A percentile compares a stretch with the other conserved stretches of the same genome.
Conservation (phyloP, 2,888 invertebrate genomes). For the Cepaea hortensis region DNA sequence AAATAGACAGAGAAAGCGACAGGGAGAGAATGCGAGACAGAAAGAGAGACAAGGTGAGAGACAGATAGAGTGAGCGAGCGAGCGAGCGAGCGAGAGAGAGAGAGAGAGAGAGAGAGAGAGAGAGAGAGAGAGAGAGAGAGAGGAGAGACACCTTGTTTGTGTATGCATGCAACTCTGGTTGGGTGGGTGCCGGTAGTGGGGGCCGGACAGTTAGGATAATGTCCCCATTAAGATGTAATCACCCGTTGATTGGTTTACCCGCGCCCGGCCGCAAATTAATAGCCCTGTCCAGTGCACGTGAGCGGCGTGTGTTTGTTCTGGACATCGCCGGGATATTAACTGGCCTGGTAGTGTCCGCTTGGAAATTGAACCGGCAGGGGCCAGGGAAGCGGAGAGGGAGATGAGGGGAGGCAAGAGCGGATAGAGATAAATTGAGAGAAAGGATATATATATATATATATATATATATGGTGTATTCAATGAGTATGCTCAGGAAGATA, state of each 20-base stretch:
- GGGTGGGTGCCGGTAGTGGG: background rate
- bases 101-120: too few species aligned
- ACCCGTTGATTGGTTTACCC: background rate
- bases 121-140: background rate
- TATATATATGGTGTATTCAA: too few species aligned
- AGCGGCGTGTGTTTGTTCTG: slow-evolving; percentile 18
- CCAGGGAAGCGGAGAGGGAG: too few species aligned
- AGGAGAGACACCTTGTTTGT: background rate
- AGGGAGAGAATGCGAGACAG: background rate
- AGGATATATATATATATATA: too few species aligned
- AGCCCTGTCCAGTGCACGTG: slow-evolving; percentile 30
- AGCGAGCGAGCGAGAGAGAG: too few species aligned
- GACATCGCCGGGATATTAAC: background rate
- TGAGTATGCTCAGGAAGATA: too few species aligned
- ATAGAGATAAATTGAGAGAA: too few species aligned
- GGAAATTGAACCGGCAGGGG: too few species aligned
- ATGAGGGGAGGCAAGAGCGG: too few species aligned
- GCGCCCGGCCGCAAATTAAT: background rate
- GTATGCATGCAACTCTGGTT: background rate
- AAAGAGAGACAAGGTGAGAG: too few species aligned
- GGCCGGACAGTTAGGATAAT: background rate
- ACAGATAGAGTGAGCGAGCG: too few species aligned
- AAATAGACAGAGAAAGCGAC: background rate
- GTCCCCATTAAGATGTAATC: slow-evolving; percentile 23
- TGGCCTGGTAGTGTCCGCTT: background rate